Evolutionary conservation across 2,888 invertebrate genomes (phyloP).

Genomic region (Thymelicus lineola): DNA sequence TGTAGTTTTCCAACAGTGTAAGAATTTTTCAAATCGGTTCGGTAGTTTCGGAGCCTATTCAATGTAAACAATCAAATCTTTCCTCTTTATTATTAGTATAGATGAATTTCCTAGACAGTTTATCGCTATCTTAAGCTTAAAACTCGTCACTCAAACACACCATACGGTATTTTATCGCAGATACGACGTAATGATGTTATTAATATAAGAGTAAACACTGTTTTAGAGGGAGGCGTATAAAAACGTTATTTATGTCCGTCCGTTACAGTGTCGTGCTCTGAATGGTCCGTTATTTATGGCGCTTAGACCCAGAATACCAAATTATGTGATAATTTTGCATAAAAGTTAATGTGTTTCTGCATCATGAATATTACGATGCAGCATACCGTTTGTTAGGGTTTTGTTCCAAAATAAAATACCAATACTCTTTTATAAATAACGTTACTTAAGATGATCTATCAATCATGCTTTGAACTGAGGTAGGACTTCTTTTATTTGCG

Average conservation of each 20-base stretch:
- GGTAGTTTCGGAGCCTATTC: too few relatives aligned
- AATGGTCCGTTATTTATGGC: constrained; percentile 22
- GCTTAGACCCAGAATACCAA: constrained; percentile 25
- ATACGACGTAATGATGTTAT: neutral
- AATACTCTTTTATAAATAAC: too few relatives aligned
- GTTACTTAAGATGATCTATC: too few relatives aligned
- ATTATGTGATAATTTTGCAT: constrained; percentile 30
- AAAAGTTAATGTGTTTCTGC: constrained; percentile 8
- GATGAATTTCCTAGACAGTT: too few relatives aligned
- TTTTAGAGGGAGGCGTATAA: neutral
- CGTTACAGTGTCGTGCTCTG: constrained; percentile 10
- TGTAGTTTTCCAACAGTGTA: too few relatives aligned
- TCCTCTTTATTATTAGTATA: too few relatives aligned
- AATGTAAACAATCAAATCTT: too few relatives aligned
- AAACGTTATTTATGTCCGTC: constrained; percentile 2
- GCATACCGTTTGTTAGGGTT: neutral
- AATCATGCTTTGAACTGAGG: too few relatives aligned
- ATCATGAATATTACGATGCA: neutral
- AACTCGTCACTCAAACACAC: neutral
- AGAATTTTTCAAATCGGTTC: too few relatives aligned
- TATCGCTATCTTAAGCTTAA: too few relatives aligned
- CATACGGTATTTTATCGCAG: neutral
- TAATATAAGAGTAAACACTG: neutral
- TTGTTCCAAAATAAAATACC: too few relatives aligned
- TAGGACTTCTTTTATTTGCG: too few relatives aligned